Base-by-base conservation (phyloP, 2,888 invertebrate genomes). In the Chloroclysta siterata region DNA sequence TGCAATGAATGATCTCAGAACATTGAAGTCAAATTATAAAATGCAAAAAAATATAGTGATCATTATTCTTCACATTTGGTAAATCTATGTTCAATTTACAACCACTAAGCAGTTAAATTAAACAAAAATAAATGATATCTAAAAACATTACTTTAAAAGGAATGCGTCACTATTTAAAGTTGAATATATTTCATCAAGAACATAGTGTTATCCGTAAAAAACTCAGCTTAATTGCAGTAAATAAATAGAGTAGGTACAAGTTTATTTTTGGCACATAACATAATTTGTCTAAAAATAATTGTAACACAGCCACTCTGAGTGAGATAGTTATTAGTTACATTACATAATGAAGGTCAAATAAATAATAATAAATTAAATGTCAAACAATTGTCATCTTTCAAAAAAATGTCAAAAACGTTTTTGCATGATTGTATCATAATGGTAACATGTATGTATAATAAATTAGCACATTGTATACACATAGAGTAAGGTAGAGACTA, bases 211-310 rank as follows among this genome's bases (percentile, higher is more conserved):
- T 42, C 17, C 47, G 50, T 64, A 54, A 44, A 59, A 58, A 42
- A 66, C 15, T 14, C 36, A 2, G 36, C 36, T 11, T 39, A 39
- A 33, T 8, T 8, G 33, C 8, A 8, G 29, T 50, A 55, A 58
- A 39, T 57, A 50, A 48, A 53, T 36, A 48, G 42, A 50, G 53
- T 8, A 28, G 44, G 36, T 51, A 60, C 36, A 28, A 57, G 17
- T 63, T 46, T 17, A 44, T 57, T 70, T 68, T 71, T 69, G 71
- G 66, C 79, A 78, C 78, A 65, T 69, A 69, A 59, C 71, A 68
- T 36, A 59, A 68, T 33, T 61, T 41, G 59, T 59, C 13, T 54
- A 56, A 39, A 39, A 66, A 56, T 55, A 63, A 17, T 63, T 28
- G 56, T 42, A 72, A 74, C 69, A 77, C 75, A 77, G 77, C 73